Evolutionary conservation across 2,113 vertebrate genomes (phyloP).

Genomic region (Nerophis ophidion): DNA sequence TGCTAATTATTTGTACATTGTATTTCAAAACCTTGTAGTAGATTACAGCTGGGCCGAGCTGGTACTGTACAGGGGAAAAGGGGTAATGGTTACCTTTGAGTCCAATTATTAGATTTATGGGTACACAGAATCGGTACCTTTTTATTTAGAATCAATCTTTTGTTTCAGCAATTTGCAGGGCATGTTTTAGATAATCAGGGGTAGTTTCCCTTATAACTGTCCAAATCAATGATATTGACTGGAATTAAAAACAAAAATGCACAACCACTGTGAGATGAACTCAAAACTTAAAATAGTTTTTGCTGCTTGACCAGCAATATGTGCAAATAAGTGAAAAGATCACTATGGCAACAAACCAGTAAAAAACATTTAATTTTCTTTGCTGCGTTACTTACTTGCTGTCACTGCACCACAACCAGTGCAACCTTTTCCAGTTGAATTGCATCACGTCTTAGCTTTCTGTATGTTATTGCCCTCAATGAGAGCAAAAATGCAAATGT

Average conservation of each 20-base stretch:
- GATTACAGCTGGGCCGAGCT: no score
- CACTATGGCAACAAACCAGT: neutral
- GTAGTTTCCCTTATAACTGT: neutral
- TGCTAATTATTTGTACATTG: neutral
- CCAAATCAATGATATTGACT: neutral
- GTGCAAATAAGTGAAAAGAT: neutral
- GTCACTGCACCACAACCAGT: neutral
- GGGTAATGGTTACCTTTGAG: no score
- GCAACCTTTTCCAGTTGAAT: neutral
- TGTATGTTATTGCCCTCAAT: neutral
- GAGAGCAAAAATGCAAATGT: slow-evolving; percentile 11
- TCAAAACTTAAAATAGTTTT: neutral
- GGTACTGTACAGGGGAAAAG: no score
- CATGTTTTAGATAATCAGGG: neutral
- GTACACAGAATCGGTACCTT: no score
- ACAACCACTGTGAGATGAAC: neutral
- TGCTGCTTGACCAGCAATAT: neutral
- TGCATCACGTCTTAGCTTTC: slow-evolving; percentile 4
- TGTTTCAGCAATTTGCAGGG: neutral
- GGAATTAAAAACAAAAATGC: neutral
- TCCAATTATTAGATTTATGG: no score
- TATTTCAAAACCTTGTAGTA: neutral
- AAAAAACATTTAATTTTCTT: neutral
- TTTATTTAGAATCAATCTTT: neutral
- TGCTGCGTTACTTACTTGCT: neutral